Base-by-base conservation (phyloP, 2,797 vertebrate genomes). In the Apogon talboti region DNA sequence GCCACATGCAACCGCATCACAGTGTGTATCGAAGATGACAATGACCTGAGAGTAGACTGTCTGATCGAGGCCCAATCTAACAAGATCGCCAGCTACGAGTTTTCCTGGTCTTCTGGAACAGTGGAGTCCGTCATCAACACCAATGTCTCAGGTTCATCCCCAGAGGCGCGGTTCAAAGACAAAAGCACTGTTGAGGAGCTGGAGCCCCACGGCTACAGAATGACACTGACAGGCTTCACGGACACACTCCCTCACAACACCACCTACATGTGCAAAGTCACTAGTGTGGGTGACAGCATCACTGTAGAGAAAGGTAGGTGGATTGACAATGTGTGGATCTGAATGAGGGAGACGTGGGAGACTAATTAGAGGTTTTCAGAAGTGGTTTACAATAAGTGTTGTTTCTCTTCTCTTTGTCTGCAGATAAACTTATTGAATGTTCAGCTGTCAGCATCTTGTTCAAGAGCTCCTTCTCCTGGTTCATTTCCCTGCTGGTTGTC, bases 251-350 rank as follows among this genome's bases (percentile, higher is more conserved):
- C 77, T 1, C 79, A 85, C 60, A 93, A 92, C 83, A 93, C 92
- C 57, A 94, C 91, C 7, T 94, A 92, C 81, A 89, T 93, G 48
- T 95, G 94, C 82, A 92, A 89, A 81, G 71, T 93, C 57, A 79
- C 75, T 0, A 82, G 64, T 18, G 40, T 28, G 3, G 0, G 2
- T 43, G 82, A 65, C 44, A 86, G 12, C 0, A 0, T 90, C 51
- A 76, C 1, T 7, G 21, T 91, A 55, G 87, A 91, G 61, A 77
- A 54, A 79, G 92, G 94, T 95, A 67, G 52, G 79, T 68, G 53
- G 15, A 49, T 9, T 24, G 54, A 15, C 4, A 55, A 16, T 1
- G 28, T 42, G n/a, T 44, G 38, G 12, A 24, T 52, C 4, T 50
- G 16, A 53, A 16, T 7, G 15, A 30, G 33, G 37, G 38, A 12